Base-by-base conservation (phyloP, 2,888 invertebrate species). In the Hypomecis punctinalis region DNA sequence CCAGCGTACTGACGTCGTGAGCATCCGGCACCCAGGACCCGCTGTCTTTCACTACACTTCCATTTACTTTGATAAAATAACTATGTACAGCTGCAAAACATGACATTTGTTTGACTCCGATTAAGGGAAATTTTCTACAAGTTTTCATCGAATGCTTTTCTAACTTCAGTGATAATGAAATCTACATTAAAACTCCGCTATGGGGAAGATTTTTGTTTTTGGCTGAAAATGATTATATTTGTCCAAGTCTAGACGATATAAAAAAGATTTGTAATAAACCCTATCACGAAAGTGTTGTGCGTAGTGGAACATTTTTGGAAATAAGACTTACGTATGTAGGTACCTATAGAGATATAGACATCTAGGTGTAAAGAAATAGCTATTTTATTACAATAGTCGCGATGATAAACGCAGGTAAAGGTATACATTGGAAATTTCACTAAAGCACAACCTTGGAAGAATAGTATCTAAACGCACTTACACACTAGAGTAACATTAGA, bases 401-500 rank as follows among this genome's bases (percentile, higher is more conserved):
- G 71, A 78, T 77, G 78, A 81, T 77, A 80, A 81, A 83, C 72
- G 64, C 72, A 80, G 78, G 81, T 85, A 82, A 72, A 80, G 78
- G 81, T 85, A 82, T 79, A 86, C 77, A 66, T 81, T 83, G 86
- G 86, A 84, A 89, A 90, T 88, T 86, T 90, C 89, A 90, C 91
- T 90, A 90, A 92, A 91, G 92, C 92, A 92, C 92, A 92, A 93
- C 92, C 92, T 88, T 92, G 91, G 92, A 92, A 91, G 91, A 93
- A 90, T 91, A 91, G 90, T 91, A 91, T 75, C 91, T 93, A 92
- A 84, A 89, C 80, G 90, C 88, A 78, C 91, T 92, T 93, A 92
- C 81, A 76, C 60, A 86, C 91, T 91, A 91, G 82, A 86, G 82
- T 88, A 83, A 86, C 83, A 84, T 89, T 89, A 87, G 86, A 89